Conservation (phyloP, 2,113 vertebrate genomes). For the Panthera tigris region DNA sequence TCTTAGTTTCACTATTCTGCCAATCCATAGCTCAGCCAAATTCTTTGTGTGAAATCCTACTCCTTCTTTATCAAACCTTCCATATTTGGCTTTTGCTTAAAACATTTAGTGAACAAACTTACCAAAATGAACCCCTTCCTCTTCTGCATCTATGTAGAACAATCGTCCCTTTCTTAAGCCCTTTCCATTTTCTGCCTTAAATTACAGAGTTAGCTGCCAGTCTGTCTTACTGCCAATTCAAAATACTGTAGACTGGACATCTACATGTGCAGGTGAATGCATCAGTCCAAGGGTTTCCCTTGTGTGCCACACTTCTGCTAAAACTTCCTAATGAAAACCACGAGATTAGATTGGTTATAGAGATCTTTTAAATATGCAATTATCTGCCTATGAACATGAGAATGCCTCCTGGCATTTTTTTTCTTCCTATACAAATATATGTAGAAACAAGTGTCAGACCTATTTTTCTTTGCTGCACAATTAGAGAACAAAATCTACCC, state of each 20-base stretch:
- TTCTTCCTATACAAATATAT: not conserved
- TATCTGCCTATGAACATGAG: not conserved
- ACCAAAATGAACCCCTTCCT: not conserved
- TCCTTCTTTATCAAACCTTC: not conserved
- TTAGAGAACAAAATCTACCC: not conserved
- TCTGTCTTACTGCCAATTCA: not conserved
- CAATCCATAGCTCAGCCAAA: not conserved
- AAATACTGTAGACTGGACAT: not conserved
- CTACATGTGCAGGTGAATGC: not conserved
- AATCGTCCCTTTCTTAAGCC: not conserved
- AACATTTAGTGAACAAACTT: not conserved
- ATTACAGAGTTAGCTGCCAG: not conserved
- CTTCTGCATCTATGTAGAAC: not conserved
- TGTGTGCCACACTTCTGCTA: not conserved
- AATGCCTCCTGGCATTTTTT: not conserved
- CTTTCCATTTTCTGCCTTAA: not conserved
- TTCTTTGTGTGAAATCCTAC: not conserved
- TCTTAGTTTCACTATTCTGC: not conserved
- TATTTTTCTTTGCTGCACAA: not conserved
- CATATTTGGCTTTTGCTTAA: not conserved
- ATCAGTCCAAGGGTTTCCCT: not conserved
- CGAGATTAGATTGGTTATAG: not conserved
- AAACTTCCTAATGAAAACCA: not conserved
- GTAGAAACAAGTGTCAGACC: not conserved
- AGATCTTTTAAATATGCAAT: not conserved